Conservation (phyloP, 2,113 vertebrate genomes). For the Chrysochloris asiatica region DNA sequence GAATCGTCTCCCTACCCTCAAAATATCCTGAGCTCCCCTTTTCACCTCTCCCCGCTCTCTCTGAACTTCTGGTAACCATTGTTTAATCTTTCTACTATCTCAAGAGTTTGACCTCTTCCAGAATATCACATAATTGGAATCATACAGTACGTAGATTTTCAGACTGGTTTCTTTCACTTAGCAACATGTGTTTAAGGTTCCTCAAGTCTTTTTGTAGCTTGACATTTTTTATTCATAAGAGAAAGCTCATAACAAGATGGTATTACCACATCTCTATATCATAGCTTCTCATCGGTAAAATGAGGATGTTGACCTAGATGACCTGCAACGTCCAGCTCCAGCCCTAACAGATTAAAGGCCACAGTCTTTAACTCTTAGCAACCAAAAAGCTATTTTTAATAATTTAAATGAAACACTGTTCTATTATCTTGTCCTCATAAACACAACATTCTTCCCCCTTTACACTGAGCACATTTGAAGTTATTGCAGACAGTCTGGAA, state of each 20-base stretch:
- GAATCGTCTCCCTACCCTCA: background rate
- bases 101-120: background rate
- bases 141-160: background rate
- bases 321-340: background rate
- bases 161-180: background rate
- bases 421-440: background rate
- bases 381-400: background rate
- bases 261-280: background rate
- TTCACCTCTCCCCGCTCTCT: background rate
- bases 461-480: background rate
- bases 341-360: background rate
- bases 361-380: background rate
- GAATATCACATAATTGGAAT: background rate
- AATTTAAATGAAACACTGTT: background rate
- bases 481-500: background rate
- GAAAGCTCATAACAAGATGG: background rate
- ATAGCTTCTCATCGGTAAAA: background rate
- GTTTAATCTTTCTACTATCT: background rate
- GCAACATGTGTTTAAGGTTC: background rate
- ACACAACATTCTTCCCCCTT: background rate
- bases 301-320: rapidly evolving
- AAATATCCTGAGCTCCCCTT: background rate
- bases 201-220: background rate
- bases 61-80: background rate
- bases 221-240: background rate